Base-by-base conservation (phyloP, 2,888 invertebrate genomes). In the Galeruca laticollis region DNA sequence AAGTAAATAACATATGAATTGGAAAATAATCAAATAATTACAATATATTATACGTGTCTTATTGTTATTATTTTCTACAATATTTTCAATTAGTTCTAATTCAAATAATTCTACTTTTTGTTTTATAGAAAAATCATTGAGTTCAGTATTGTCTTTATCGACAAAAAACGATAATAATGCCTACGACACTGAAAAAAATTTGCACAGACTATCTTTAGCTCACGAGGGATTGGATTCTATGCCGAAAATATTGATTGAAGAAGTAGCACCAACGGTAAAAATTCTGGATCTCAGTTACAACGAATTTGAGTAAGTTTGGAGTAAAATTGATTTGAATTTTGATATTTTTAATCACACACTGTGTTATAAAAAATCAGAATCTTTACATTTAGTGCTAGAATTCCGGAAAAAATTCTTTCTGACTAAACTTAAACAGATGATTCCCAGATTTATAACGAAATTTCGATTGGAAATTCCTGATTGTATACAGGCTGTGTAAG, bases 221-320 rank as follows among this genome's bases (percentile, higher is more conserved):
- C 92, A 93, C 79, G 93, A 93, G 82, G 88, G 88, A 71, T 83
- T 93, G 40, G 88, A 88, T 73, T 88, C 88, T 15, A 87, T 93
- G 78, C 93, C 93, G 0, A 87, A 88, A 75, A 87, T 90, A 15
- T 86, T 93, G 60, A 87, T 91, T 0, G 88, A 91, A 47, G 89
- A 89, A 78, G 89, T 92, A 79, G 88, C 90, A 0, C 85, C 87
- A 9, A 86, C 88, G 73, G 88, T 92, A 33, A 88, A 87, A 80
- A 91, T 90, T 75, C 84, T 93, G 76, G 93, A 93, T 82, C 88
- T 93, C 63, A 92, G 92, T 78, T 88, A 92, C 78, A 93, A 93
- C 79, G 89, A 90, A 82, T 90, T 93, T 75, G 89, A 88, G 92
- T 91, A 85, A 88, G 88, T 86, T 59, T 15, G 9, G 3, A 11